Base-by-base conservation (phyloP, 2,113 vertebrate species). In the Dicrurus megarhynchus region DNA sequence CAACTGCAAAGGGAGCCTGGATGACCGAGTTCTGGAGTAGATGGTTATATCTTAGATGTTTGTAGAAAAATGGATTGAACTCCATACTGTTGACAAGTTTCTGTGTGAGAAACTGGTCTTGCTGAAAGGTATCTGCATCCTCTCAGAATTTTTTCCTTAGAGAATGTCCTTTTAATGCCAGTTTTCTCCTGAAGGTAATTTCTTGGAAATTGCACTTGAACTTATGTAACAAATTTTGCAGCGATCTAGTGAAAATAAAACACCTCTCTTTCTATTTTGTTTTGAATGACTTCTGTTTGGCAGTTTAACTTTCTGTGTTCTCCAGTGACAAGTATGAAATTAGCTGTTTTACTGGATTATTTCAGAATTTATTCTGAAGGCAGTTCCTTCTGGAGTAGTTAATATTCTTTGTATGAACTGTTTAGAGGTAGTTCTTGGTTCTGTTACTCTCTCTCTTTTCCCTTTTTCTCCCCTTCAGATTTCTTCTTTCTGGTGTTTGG, bases 401-500 rank as follows among this genome's bases (percentile, higher is more conserved):
- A 57, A 20, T 41, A 23, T 47, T 95, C 89, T 33, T 67, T 28
- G 6, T 77, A 84, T 93, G 22, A 80, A 81, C 35, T 11, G n/a
- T 13, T 59, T 65, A 87, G 35, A 78, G 47, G 28, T 78, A 90
- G 56, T 74, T 55, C 83, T 91, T 83, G 44, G 37, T 56, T 89
- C 55, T 80, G 6, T 81, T 93, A 50, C 22, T n/a, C 19, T 57
- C 39, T 19, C 18, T 87, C 41, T n/a, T 90, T 76, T 94, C 59
- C 33, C 21, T 77, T 88, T 57, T 73, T 17, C 21, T 56, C 49
- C 5, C 19, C 13, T 35, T 86, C 47, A 78, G 2, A 79, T 93
- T 96, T 92, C 50, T 96, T 94, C 82, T 82, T 70, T 90, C 80
- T 77, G 57, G 67, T 50, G 27, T 97, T 97, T 91, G 67, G 91